A percentile compares a stretch with the other conserved stretches of the same genome.
Conservation (phyloP, 2,113 vertebrate genomes). For the Percopsis transmontana region DNA sequence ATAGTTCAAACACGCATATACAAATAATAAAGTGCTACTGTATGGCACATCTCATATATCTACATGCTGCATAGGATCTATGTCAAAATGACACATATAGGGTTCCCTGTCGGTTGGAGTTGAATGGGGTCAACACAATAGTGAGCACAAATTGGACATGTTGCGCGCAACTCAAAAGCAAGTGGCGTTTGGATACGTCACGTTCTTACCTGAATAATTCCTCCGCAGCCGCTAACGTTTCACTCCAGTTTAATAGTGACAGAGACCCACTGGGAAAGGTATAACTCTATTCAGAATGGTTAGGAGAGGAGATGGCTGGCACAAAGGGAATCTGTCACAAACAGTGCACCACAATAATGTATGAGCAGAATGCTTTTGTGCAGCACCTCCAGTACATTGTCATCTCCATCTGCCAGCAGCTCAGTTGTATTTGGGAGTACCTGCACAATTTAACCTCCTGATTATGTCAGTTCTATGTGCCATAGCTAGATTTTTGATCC, state of each 20-base stretch:
- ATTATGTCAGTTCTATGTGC: too few relatives aligned
- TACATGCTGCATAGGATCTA: neutral
- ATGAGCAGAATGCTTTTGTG: slow-evolving; percentile 62
- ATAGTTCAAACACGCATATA: slow-evolving; percentile 39
- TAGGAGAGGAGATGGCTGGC: slow-evolving; percentile 26
- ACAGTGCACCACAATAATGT: slow-evolving; percentile 32
- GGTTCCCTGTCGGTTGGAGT: neutral
- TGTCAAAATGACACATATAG: slow-evolving; percentile 1
- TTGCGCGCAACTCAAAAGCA: slow-evolving; percentile 37
- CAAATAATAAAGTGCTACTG: slow-evolving; percentile 33
- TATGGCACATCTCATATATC: neutral
- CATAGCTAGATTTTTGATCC: too few relatives aligned
- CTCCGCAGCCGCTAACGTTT: slow-evolving; percentile 52
- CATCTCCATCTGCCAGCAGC: neutral
- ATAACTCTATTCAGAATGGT: slow-evolving; percentile 52
- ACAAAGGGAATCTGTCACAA: slow-evolving; percentile 51
- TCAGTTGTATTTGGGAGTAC: slow-evolving; percentile 7
- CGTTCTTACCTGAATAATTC: slow-evolving; percentile 53
- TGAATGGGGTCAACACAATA: slow-evolving; percentile 22
- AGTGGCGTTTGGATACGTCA: slow-evolving; percentile 46
- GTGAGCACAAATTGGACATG: slow-evolving; percentile 14
- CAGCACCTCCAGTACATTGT: slow-evolving; percentile 2
- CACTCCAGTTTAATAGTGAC: slow-evolving; percentile 41
- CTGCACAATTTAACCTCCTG: too few relatives aligned
- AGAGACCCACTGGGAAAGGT: slow-evolving; percentile 59